Evolutionary conservation across 2,888 invertebrate genomes (phyloP).

Genomic region (Aradus depressus): DNA sequence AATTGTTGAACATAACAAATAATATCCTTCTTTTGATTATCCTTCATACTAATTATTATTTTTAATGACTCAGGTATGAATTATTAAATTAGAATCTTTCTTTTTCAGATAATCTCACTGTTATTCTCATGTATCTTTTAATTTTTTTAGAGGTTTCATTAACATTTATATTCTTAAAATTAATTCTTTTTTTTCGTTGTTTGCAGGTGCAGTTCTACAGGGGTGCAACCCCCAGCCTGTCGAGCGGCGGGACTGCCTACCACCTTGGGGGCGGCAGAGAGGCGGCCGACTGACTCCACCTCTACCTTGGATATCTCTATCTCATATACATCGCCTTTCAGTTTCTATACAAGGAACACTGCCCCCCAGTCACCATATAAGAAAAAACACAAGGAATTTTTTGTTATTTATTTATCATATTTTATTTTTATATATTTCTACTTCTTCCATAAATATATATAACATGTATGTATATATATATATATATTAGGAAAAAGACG

Average conservation of each 20-base stretch:
- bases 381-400: no score
- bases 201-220: conserved; percentile 21
- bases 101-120: no score
- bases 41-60: no score
- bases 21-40: no score
- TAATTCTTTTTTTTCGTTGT: no score
- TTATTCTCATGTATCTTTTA: no score
- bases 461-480: background rate
- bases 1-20: no score
- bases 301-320: conserved; percentile 28
- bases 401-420: conserved; percentile 11
- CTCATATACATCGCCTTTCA: conserved; percentile 27
- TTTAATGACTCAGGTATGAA: no score
- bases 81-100: no score
- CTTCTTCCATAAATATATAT: background rate
- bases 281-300: conserved; percentile 27
- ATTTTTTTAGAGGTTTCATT: no score
- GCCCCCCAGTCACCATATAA: conserved; percentile 25
- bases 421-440: conserved; percentile 4
- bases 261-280: conserved; percentile 21
- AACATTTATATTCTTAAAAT: no score
- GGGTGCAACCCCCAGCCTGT: conserved; percentile 12
- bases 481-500: no score
- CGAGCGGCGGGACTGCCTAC: conserved; percentile 20
- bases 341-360: conserved; percentile 24